phyloP scores from a whole-genome alignment of 2,113 vertebrate species.

The Gambusia affinis region DNA sequence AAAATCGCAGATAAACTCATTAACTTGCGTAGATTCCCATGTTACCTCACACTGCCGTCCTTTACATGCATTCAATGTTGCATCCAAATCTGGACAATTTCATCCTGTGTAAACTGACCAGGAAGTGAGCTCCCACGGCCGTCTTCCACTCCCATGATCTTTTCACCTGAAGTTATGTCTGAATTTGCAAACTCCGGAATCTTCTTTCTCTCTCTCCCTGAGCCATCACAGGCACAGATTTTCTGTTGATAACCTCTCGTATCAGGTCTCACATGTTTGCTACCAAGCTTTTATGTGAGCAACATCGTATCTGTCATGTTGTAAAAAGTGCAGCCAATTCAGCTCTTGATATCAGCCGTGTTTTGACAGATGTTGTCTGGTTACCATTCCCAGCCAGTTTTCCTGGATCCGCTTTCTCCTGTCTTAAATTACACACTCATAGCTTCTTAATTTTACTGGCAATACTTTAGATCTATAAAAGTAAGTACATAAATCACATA shows the following conservation, averaged over 20 bases:
- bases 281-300: not conserved
- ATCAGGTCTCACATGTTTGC: not conserved
- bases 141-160: too few relatives aligned
- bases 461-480: not conserved
- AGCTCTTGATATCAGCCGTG: not conserved
- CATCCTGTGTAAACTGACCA: too few relatives aligned
- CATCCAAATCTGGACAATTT: too few relatives aligned
- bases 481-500: not conserved
- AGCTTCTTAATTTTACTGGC: not conserved
- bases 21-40: not conserved
- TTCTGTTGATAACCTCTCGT: not conserved
- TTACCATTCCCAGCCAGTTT: not conserved
- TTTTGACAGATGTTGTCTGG: not conserved
- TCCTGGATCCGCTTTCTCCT: not conserved
- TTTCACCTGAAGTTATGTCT: not conserved
- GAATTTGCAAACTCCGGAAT: not conserved
- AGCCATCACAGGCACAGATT: conserved; percentile 4
- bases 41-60: not conserved
- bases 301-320: not conserved
- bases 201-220: not conserved
- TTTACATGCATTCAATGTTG: not conserved
- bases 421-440: not conserved
- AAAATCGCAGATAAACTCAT: not conserved
- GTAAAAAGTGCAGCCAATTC: too few relatives aligned
- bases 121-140: too few relatives aligned